Percentiles rank a stretch among this genome's conserved stretches.
Evolutionary conservation across 2,113 vertebrate species (phyloP).

Genomic region (Oncorhynchus gorbuscha): DNA sequence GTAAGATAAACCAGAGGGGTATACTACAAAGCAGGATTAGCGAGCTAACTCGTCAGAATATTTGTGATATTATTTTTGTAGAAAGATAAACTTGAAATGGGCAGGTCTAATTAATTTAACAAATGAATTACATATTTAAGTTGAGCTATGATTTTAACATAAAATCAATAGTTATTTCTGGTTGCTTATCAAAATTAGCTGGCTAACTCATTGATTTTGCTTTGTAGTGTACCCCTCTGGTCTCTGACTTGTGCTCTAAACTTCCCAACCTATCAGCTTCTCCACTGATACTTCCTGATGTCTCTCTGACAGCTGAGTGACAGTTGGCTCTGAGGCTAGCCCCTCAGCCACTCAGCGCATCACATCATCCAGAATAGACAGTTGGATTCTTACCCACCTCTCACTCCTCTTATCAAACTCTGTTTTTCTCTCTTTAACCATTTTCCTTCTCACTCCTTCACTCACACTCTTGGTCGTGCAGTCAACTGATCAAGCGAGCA

Average conservation of each 20-base stretch:
- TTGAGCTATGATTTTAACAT: too few relatives aligned
- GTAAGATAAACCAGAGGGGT: too few relatives aligned
- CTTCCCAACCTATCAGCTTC: background rate
- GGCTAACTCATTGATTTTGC: too few relatives aligned
- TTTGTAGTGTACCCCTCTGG: background rate
- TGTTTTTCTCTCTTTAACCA: constrained; percentile 20
- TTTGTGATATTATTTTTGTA: too few relatives aligned
- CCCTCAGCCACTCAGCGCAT: background rate
- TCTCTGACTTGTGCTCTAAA: background rate
- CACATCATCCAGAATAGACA: background rate
- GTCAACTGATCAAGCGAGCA: constrained; percentile 49
- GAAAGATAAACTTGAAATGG: too few relatives aligned
- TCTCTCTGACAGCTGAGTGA: background rate
- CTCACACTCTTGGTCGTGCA: background rate
- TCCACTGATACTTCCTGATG: background rate
- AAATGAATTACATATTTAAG: too few relatives aligned
- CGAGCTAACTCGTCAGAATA: too few relatives aligned
- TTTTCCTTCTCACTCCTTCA: constrained; percentile 7
- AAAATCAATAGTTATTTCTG: too few relatives aligned
- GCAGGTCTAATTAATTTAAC: too few relatives aligned
- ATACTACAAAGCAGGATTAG: too few relatives aligned
- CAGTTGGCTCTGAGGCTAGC: background rate
- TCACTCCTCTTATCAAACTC: constrained; percentile 1
- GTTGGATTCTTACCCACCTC: background rate
- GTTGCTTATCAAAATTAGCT: too few relatives aligned